A percentile compares a stretch with the other conserved stretches of the same genome.
These are phyloP conservation scores for Diplosoma virens DNA, from an alignment of 23 tunicate genomes.

Conservation along the genomic window DNA sequence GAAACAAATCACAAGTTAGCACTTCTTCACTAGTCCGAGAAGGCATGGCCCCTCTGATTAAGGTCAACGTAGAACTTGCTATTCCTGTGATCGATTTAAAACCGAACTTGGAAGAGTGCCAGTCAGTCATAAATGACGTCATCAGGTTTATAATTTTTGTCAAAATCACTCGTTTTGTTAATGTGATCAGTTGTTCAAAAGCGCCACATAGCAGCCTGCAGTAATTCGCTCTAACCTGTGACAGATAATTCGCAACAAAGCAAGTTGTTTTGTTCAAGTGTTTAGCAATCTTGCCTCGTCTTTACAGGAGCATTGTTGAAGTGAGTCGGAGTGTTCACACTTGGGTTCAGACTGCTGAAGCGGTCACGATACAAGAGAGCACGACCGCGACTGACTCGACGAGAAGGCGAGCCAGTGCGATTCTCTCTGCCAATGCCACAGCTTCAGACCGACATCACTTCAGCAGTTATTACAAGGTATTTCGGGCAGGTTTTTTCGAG, in stretches of 20 bases:
- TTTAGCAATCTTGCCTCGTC: not conserved
- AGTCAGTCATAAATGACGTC: conserved; percentile 67
- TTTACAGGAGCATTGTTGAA: conserved; percentile 61
- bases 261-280: no score
- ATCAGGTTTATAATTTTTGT: conserved; percentile 32
- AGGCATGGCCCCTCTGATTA: conserved; percentile 79
- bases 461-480: no score
- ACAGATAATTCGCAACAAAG: no score
- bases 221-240: no score
- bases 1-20: conserved; percentile 7
- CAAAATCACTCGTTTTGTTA: no score
- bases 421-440: no score
- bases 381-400: not conserved
- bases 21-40: conserved; percentile 21
- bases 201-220: no score
- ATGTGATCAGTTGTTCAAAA: no score
- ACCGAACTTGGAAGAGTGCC: conserved; percentile 92
- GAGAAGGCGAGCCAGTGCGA: not conserved
- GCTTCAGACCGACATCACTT: no score
- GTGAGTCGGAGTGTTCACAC: conserved; percentile 65
- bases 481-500: no score
- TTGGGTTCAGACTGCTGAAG: conserved; percentile 51
- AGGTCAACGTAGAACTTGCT: conserved; percentile 76
- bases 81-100: conserved; percentile 87
- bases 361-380: not conserved